These are phyloP conservation scores for Callyntrura guangdongensis DNA, from an alignment of 2,888 invertebrate species.

Conservation along the genomic window DNA sequence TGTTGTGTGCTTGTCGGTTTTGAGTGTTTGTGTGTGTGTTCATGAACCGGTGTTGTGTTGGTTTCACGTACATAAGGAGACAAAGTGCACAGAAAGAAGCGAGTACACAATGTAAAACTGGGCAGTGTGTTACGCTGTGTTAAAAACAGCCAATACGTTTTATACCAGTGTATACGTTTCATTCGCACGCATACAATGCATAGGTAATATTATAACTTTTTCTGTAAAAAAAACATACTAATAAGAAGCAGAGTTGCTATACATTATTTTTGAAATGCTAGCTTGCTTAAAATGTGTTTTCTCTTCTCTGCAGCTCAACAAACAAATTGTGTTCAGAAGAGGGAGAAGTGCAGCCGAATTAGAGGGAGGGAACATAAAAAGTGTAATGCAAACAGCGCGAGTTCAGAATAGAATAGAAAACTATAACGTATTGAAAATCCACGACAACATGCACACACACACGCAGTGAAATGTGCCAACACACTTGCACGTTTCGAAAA, in stretches of 20 bases:
- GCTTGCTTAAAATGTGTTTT: no score
- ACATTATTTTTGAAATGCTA: no score
- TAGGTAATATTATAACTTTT: no score
- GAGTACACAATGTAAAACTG: slow-evolving; percentile 22
- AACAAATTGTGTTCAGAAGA: background rate
- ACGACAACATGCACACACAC: background rate
- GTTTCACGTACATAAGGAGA: slow-evolving; percentile 7
- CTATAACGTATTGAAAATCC: no score
- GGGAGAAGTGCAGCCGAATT: background rate
- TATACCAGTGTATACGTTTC: no score
- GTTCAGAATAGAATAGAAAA: background rate
- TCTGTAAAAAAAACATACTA: no score
- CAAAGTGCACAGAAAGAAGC: slow-evolving; percentile 10
- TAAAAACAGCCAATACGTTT: no score
- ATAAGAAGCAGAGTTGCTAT: no score
- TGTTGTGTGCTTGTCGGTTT: slow-evolving; percentile 61
- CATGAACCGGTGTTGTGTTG: slow-evolving; percentile 53
- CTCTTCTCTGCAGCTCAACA: background rate
- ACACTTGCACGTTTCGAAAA: background rate
- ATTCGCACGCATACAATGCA: no score
- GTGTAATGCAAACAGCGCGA: background rate
- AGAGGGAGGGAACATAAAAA: background rate
- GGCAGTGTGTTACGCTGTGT: no score
- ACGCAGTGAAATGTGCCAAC: background rate
- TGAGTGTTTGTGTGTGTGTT: slow-evolving; percentile 33